A percentile compares a stretch with the other conserved stretches of the same genome.
Evolutionary conservation across 2,797 vertebrate species (phyloP).

Genomic region (Gastrophryne carolinensis): DNA sequence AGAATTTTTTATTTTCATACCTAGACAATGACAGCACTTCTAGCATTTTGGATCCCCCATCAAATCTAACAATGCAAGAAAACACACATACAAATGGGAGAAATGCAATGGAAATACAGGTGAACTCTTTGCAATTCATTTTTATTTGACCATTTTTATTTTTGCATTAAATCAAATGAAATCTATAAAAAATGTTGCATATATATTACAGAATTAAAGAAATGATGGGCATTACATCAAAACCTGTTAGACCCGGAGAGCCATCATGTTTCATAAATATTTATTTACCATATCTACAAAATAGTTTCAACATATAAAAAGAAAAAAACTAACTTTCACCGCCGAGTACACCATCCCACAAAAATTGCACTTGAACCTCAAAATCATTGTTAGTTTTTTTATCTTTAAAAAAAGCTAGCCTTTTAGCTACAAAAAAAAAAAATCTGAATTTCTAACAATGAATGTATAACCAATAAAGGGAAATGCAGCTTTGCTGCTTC

Average conservation of each 20-base stretch:
- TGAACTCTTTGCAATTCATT: conserved; percentile 54
- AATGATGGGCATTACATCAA: conserved; percentile 69
- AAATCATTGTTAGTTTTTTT: conserved; percentile 54
- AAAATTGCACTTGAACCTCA: conserved; percentile 70
- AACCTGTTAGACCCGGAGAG: conserved; percentile 65
- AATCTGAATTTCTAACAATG: too few relatives aligned
- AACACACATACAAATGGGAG: too few relatives aligned
- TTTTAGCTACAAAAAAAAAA: background rate
- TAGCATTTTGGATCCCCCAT: too few relatives aligned
- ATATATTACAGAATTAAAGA: conserved; percentile 67
- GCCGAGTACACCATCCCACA: conserved; percentile 35
- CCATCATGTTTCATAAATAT: conserved; percentile 75
- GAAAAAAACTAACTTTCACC: conserved; percentile 24
- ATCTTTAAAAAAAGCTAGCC: background rate
- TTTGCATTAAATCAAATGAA: conserved; percentile 62
- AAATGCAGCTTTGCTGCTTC: too few relatives aligned
- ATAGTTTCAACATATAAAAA: conserved; percentile 63
- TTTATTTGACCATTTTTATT: conserved; percentile 53
- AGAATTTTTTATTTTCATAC: too few relatives aligned
- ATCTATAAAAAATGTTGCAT: conserved; percentile 66
- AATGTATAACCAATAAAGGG: too few relatives aligned
- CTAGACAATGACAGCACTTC: too few relatives aligned
- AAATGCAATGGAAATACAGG: conserved; percentile 59
- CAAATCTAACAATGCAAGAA: too few relatives aligned
- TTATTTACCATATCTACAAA: conserved; percentile 70